These are phyloP conservation scores for Carcinoscorpius rotundicauda DNA, from an alignment of 1,140 invertebrate species.

Conservation along the genomic window DNA sequence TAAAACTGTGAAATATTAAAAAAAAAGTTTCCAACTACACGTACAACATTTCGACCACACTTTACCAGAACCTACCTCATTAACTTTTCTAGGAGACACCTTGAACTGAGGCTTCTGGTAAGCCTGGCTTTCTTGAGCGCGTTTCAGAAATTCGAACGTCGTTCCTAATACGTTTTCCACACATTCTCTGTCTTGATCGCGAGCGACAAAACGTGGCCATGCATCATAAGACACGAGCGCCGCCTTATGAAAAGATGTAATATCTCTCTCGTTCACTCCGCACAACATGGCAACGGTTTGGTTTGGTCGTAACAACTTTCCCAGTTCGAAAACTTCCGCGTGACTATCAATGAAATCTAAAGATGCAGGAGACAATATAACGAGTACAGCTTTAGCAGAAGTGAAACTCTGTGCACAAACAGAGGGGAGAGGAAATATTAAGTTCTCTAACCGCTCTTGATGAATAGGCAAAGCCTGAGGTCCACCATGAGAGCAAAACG, in stretches of 20 bases:
- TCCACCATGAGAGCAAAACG: conserved; percentile 6
- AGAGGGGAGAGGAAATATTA: conserved; percentile 10
- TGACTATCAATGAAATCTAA: conserved; percentile 42
- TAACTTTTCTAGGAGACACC: conserved; percentile 63
- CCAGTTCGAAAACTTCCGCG: conserved; percentile 42
- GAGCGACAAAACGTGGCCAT: conserved; percentile 61
- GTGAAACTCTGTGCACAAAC: conserved; percentile 1
- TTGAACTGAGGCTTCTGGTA: conserved; percentile 53
- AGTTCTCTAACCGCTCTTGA: conserved; percentile 9
- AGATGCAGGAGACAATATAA: conserved; percentile 61
- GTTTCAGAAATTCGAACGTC: too few species aligned
- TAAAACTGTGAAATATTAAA: too few species aligned
- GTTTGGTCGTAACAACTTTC: conserved; percentile 49
- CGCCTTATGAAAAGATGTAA: conserved; percentile 38
- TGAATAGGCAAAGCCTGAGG: conserved; percentile 3
- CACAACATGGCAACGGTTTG: conserved; percentile 62
- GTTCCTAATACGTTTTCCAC: too few species aligned
- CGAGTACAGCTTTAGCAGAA: conserved; percentile 31
- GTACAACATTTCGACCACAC: neutral
- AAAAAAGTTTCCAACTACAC: too few species aligned
- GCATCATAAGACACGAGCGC: conserved; percentile 52
- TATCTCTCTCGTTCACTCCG: conserved; percentile 50
- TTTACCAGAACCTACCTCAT: conserved; percentile 40
- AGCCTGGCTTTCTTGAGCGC: conserved; percentile 6
- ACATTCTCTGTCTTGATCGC: conserved; percentile 64